Conservation (phyloP, 2,888 invertebrate species). For the Seira sanloemensis region DNA sequence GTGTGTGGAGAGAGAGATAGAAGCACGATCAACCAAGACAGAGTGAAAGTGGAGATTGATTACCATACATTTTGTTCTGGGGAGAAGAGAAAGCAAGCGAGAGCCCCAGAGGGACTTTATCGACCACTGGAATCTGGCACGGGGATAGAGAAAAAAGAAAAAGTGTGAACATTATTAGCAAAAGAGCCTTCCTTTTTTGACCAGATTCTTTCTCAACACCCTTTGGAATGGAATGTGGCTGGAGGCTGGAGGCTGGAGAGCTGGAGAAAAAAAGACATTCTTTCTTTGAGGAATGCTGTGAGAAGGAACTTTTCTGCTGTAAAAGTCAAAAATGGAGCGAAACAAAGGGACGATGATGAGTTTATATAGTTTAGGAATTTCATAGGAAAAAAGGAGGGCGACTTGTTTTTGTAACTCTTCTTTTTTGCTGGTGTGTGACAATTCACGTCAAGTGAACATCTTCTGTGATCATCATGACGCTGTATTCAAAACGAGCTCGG, state of each 20-base stretch:
- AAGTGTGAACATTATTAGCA: too few species aligned
- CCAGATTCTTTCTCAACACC: too few species aligned
- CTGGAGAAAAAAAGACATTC: not conserved
- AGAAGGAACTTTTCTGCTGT: not conserved
- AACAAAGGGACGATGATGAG: not conserved
- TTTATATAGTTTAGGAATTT: too few species aligned
- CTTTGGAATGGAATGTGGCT: too few species aligned
- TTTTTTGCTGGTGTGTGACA: not conserved
- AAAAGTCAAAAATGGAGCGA: not conserved
- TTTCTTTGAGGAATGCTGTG: not conserved
- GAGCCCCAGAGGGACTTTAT: conserved; percentile 34
- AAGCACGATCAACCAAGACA: conserved; percentile 42
- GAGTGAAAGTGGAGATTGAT: conserved; percentile 48
- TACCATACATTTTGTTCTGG: too few species aligned
- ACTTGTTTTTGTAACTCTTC: not conserved
- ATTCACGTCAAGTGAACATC: not conserved
- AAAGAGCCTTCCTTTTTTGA: too few species aligned
- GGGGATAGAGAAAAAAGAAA: not conserved
- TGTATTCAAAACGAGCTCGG: conserved; percentile 69
- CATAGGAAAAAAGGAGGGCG: too few species aligned
- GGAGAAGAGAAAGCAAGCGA: conserved; percentile 20
- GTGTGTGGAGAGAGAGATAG: too few species aligned
- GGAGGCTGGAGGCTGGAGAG: not conserved
- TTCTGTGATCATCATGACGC: too few species aligned
- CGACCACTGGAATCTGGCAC: conserved; percentile 12